phyloP scores from a whole-genome alignment of 2,797 vertebrate genomes.

The Enteromius paludinosus region DNA sequence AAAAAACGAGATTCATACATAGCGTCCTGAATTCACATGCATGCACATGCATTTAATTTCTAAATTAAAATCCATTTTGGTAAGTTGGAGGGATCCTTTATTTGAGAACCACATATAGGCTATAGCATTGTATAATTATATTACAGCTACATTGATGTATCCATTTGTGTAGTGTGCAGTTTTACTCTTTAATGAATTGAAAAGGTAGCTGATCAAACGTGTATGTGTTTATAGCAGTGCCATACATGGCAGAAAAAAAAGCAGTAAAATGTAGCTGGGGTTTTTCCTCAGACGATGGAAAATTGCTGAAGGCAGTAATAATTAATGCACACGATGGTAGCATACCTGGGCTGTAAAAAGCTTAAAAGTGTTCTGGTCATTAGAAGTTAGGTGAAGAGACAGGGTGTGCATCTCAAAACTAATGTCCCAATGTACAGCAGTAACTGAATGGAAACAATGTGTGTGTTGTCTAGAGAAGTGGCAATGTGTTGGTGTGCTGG shows the following conservation, averaged over 20 bases:
- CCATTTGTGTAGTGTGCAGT: slow-evolving; percentile 26
- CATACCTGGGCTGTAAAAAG: slow-evolving; percentile 56
- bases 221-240: slow-evolving; percentile 33
- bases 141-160: neutral
- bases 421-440: slow-evolving; percentile 8
- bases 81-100: neutral
- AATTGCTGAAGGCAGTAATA: slow-evolving; percentile 58
- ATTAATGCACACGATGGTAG: slow-evolving; percentile 54
- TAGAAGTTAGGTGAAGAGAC: slow-evolving; percentile 44
- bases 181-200: slow-evolving; percentile 38
- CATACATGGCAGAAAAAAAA: slow-evolving; percentile 38
- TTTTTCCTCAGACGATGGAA: slow-evolving; percentile 59
- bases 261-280: slow-evolving; percentile 45
- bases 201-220: slow-evolving; percentile 46
- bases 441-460: slow-evolving; percentile 44
- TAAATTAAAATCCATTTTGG: neutral
- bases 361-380: slow-evolving; percentile 48
- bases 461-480: slow-evolving; percentile 37
- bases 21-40: neutral
- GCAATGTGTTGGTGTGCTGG: slow-evolving; percentile 4
- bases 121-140: slow-evolving; percentile 3
- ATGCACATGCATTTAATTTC: neutral
- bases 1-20: neutral
- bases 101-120: neutral
- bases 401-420: slow-evolving; percentile 3